Evolutionary conservation across 1,140 invertebrate genomes (phyloP), one percentile per base, ranked within the genome.

Genomic region (Euschistus heros): DNA sequence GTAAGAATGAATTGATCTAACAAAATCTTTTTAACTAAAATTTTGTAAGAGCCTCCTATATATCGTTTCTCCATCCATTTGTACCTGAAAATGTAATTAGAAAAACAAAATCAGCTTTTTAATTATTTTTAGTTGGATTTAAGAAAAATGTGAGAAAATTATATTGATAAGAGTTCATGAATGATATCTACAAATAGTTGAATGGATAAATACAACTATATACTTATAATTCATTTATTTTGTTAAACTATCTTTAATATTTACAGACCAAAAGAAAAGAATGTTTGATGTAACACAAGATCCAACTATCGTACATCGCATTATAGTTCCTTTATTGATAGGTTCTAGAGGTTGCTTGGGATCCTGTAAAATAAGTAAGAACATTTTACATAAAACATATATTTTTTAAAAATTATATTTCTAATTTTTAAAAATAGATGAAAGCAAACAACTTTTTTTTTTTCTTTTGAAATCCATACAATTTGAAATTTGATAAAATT

Each of bases 1-100:
- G 88, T 89, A 69, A 89, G 79, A 2, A 88, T 63, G 70, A 89
- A 85, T 75, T 91, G 89, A 72, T 92, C 89, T n/a, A 83, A 72
- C 0, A 85, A 69, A 18, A 91, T 75, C 76, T 92, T 92, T 66
- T 82, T 83, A 0, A 82, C 69, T 4, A 91, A 81, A 0, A 80
- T 81, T 70, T 77, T 82, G 13, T 77, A 73, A 0, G 83, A 72
- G 0, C 80, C 87, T 2, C 88, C 88, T 0, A 80, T 79, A 70
- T 85, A 85, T 62, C 79, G 80, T 47, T 75, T 76, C 73, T 92
- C 89, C 62, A 92, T 71, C 79, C 83, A 88, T 76, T 82, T 85
- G 72, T 92, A 92, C 87, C 89, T 91, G 70, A 61, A 61, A 27
- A 17, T 61, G 30, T 61, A 4, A 30, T 42, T 33, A 30, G 17